phyloP scores from a whole-genome alignment of 2,888 invertebrate species.

The Hemicrepidius hirtus region DNA sequence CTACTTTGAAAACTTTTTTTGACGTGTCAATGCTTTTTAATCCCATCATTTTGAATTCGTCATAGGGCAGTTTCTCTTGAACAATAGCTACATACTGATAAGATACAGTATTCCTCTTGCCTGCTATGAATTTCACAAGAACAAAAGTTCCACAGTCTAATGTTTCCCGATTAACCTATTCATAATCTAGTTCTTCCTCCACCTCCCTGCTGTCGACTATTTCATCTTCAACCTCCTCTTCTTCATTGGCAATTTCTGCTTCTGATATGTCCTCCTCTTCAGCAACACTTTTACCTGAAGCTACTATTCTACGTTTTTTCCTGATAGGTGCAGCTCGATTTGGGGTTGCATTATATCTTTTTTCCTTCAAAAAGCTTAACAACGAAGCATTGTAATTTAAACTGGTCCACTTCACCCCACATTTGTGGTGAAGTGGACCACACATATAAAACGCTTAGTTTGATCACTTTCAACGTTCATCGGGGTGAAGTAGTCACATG shows the following conservation, averaged over 20 bases:
- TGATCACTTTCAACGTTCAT: no score
- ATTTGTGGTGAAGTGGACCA: no score
- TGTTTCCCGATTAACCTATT: background rate
- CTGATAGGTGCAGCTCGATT: background rate
- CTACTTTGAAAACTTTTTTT: constrained; percentile 14
- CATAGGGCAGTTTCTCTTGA: background rate
- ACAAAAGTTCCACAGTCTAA: no score
- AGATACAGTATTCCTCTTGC: no score
- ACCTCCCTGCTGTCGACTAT: background rate
- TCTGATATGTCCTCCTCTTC: no score
- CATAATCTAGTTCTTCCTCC: background rate
- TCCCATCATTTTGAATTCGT: constrained; percentile 11
- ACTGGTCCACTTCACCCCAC: no score
- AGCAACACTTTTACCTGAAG: background rate
- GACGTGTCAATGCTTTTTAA: background rate
- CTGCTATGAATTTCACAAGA: no score
- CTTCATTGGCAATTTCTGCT: background rate
- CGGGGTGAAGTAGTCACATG: no score
- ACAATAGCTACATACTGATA: no score
- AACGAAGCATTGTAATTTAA: background rate
- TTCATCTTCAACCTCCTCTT: background rate
- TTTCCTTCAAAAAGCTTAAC: background rate
- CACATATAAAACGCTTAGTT: no score
- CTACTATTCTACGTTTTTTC: background rate
- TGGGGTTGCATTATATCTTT: no score